A percentile compares a stretch with the other conserved stretches of the same genome.
phyloP scores from a whole-genome alignment of 2,888 invertebrate genomes.

The Drosophila hawaiiensis region DNA sequence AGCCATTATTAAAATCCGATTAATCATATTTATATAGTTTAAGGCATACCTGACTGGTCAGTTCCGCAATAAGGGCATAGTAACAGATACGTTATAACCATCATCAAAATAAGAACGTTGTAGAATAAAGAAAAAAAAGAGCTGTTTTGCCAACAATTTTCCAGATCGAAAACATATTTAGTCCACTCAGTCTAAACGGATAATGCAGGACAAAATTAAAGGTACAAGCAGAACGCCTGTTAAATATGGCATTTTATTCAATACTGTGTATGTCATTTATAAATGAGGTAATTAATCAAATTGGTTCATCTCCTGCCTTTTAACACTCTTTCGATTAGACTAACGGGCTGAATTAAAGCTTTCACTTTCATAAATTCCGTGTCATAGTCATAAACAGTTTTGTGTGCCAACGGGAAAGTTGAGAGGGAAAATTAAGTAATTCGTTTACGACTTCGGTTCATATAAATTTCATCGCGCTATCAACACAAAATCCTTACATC shows the following conservation, averaged over 20 bases:
- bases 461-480: neutral
- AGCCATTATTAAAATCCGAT: neutral
- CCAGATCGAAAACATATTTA: conserved; percentile 23
- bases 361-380: neutral
- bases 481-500: neutral
- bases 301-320: neutral
- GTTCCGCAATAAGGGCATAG: conserved; percentile 32
- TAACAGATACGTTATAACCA: neutral
- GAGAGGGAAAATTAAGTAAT: neutral
- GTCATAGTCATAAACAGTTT: conserved; percentile 1
- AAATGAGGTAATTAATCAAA: conserved; percentile 7
- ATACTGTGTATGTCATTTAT: neutral
- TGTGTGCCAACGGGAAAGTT: neutral
- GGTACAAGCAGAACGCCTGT: neutral
- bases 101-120: conserved; percentile 6
- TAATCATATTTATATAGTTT: neutral
- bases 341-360: neutral
- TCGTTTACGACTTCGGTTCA: neutral
- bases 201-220: neutral
- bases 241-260: neutral
- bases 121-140: conserved; percentile 27
- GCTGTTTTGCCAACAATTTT: conserved; percentile 26
- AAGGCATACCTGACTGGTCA: neutral
- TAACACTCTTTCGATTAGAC: neutral
- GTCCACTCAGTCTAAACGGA: neutral